Conservation (phyloP, 2,113 vertebrate species). For the Erythrocebus patas region DNA sequence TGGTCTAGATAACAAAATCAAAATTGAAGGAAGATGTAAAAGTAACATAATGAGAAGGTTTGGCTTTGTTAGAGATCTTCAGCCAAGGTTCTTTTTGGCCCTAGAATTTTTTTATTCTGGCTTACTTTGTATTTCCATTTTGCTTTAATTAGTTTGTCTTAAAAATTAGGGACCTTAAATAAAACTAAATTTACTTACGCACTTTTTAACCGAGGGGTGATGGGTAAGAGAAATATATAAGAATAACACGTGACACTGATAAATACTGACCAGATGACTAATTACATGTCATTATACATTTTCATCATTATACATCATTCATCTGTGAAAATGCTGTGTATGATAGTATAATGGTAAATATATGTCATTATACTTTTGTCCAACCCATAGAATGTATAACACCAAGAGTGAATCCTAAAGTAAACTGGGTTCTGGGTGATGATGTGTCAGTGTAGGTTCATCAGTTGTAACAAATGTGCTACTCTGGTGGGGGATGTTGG, state of each 20-base stretch:
- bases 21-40: slow-evolving; percentile 44
- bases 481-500: neutral
- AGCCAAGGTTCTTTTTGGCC: neutral
- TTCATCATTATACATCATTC: neutral
- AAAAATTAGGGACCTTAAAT: neutral
- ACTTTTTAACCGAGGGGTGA: neutral
- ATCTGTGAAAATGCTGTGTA: neutral
- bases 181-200: neutral
- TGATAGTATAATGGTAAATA: neutral
- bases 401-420: neutral
- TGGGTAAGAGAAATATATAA: neutral
- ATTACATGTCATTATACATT: neutral
- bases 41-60: neutral
- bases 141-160: slow-evolving; percentile 44
- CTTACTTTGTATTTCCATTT: slow-evolving; percentile 43
- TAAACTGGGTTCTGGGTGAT: neutral
- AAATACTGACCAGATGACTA: neutral
- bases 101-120: neutral
- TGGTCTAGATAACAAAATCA: slow-evolving; percentile 34
- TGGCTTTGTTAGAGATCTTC: neutral
- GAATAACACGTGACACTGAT: neutral
- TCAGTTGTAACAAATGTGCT: neutral
- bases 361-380: neutral
- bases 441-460: neutral
- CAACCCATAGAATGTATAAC: neutral